Percentiles rank a stretch among this genome's conserved stretches.
Evolutionary conservation across 2,888 invertebrate genomes (phyloP).

Genomic region (Orthonychiurus folsomi): DNA sequence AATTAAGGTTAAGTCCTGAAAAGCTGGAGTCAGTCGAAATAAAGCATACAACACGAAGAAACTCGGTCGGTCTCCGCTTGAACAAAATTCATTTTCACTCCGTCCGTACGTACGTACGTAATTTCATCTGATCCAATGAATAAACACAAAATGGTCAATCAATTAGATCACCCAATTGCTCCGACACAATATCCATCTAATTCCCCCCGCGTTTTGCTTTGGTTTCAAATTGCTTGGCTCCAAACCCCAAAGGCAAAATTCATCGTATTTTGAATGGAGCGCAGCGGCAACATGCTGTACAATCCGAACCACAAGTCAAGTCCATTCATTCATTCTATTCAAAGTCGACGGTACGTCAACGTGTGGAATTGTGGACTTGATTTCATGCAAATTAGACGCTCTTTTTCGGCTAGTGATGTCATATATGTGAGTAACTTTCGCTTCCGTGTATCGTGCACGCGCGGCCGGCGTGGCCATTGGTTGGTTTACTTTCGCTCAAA

Average conservation of each 20-base stretch:
- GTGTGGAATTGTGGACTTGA: background rate
- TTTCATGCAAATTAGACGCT: background rate
- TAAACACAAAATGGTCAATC: constrained; percentile 39
- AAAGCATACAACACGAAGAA: too few relatives aligned
- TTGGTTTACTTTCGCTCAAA: too few relatives aligned
- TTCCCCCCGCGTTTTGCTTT: constrained; percentile 18
- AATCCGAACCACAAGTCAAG: background rate
- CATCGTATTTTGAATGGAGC: background rate
- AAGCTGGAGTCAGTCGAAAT: too few relatives aligned
- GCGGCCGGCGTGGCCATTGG: too few relatives aligned
- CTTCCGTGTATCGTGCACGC: too few relatives aligned
- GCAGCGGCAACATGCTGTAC: background rate
- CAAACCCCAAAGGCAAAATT: background rate
- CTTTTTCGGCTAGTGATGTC: too few relatives aligned
- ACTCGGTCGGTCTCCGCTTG: too few relatives aligned
- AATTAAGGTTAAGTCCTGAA: background rate
- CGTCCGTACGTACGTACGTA: background rate
- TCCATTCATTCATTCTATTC: background rate
- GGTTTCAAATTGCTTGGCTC: background rate
- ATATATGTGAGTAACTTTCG: too few relatives aligned
- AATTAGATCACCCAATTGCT: constrained; percentile 26
- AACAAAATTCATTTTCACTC: background rate
- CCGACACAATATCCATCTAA: constrained; percentile 36
- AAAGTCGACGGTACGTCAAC: background rate
- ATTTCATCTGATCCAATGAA: constrained; percentile 27